phyloP scores from a whole-genome alignment of 1,140 invertebrate species.

The Lucilia sericata region DNA sequence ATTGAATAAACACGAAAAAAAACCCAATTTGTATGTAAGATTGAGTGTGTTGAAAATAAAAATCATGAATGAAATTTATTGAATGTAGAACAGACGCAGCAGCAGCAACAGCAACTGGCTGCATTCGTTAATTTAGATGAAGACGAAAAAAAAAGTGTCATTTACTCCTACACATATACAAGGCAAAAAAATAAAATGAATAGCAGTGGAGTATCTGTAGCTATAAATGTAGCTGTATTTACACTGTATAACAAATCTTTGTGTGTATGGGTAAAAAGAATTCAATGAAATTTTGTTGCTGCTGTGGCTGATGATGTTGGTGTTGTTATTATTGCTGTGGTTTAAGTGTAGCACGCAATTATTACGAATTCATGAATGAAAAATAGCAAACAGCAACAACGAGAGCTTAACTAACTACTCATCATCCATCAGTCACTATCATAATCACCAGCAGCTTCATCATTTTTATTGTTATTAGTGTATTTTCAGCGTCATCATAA shows the following conservation, averaged over 20 bases:
- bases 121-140: background rate
- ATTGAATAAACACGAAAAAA: too few species aligned
- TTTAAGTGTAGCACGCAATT: background rate
- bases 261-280: background rate
- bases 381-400: constrained; percentile 49
- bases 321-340: background rate
- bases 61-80: constrained; percentile 24
- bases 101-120: background rate
- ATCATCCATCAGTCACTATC: background rate
- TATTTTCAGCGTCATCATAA: too few species aligned
- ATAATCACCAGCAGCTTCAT: too few species aligned
- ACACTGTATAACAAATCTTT: background rate
- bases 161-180: constrained; percentile 7
- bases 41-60: background rate
- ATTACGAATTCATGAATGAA: constrained; percentile 48
- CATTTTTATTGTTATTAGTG: too few species aligned
- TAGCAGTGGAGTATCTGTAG: background rate
- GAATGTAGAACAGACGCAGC: background rate
- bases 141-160: background rate
- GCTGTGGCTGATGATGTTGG: background rate
- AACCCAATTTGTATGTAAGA: too few species aligned
- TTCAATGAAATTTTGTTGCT: constrained; percentile 7
- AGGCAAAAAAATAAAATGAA: background rate
- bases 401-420: constrained; percentile 16
- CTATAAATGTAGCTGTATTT: background rate